phyloP scores from a whole-genome alignment of 2,888 invertebrate species.

The Spilarctia lutea region DNA sequence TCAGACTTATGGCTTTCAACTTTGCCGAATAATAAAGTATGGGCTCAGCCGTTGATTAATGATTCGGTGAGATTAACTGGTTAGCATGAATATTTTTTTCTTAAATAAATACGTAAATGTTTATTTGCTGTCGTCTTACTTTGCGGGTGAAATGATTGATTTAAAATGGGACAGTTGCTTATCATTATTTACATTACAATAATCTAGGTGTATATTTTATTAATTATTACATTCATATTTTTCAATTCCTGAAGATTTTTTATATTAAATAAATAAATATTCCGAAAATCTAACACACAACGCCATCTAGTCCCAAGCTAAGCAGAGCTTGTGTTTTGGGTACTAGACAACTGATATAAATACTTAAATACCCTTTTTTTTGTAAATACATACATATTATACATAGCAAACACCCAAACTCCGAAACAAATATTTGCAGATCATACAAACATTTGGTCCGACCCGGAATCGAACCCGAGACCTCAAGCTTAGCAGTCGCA shows the following conservation, averaged over 20 bases:
- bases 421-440: too few relatives aligned
- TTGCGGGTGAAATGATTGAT: not conserved
- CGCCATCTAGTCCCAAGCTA: too few relatives aligned
- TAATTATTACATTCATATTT: not conserved
- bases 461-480: too few relatives aligned
- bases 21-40: conserved; percentile 38
- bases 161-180: not conserved
- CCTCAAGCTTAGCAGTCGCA: too few relatives aligned
- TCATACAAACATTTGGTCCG: too few relatives aligned
- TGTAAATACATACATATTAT: too few relatives aligned
- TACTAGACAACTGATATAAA: too few relatives aligned
- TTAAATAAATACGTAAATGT: not conserved
- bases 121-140: not conserved
- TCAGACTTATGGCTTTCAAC: conserved; percentile 39
- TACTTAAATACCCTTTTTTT: too few relatives aligned
- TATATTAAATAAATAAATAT: too few relatives aligned
- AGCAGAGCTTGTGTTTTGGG: too few relatives aligned
- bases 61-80: conserved; percentile 1
- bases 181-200: not conserved
- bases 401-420: too few relatives aligned
- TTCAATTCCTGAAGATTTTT: not conserved
- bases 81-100: not conserved
- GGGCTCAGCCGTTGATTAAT: conserved; percentile 17
- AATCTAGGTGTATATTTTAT: not conserved
- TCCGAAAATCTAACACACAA: too few relatives aligned